Conservation (phyloP, 2,113 vertebrate genomes). For the Ammodytes marinus region DNA sequence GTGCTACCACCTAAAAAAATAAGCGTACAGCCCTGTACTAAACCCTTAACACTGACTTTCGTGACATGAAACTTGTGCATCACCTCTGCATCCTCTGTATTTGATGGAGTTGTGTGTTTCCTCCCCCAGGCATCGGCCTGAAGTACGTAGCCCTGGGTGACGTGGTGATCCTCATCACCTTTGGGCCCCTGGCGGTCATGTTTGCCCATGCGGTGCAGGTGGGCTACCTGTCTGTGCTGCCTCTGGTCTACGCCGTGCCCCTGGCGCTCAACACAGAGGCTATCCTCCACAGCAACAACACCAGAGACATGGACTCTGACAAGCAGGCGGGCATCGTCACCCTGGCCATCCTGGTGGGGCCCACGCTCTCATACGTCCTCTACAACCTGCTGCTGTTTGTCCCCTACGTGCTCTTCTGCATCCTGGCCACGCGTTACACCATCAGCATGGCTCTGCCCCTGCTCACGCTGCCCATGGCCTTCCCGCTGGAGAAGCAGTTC, state of each 20-base stretch:
- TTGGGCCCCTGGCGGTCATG: constrained; percentile 96
- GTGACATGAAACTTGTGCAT: too few relatives aligned
- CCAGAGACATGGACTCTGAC: constrained; percentile 96
- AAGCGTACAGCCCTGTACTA: too few relatives aligned
- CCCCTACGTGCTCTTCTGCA: constrained; percentile 94
- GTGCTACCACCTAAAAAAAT: too few relatives aligned
- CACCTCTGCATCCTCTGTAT: too few relatives aligned
- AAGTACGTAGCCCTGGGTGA: constrained; percentile 98
- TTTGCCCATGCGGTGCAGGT: constrained; percentile 97
- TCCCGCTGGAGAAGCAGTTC: constrained; percentile 94
- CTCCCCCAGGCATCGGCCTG: constrained; percentile 91
- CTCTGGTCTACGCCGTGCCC: constrained; percentile 93
- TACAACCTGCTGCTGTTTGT: constrained; percentile 93
- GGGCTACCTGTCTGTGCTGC: constrained; percentile 92
- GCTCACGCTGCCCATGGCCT: constrained; percentile 96
- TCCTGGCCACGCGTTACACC: constrained; percentile 93
- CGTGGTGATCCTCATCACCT: constrained; percentile 97
- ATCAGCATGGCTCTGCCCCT: constrained; percentile 96
- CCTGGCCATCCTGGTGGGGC: constrained; percentile 95
- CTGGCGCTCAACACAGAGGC: constrained; percentile 97
- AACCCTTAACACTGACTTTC: too few relatives aligned
- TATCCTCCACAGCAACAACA: constrained; percentile 99
- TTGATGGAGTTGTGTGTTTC: constrained; percentile 23
- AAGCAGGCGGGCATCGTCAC: constrained; percentile 96
- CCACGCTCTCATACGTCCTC: constrained; percentile 92